Base-by-base conservation (phyloP, 2,888 invertebrate genomes). In the Cryptus viduatorius region DNA sequence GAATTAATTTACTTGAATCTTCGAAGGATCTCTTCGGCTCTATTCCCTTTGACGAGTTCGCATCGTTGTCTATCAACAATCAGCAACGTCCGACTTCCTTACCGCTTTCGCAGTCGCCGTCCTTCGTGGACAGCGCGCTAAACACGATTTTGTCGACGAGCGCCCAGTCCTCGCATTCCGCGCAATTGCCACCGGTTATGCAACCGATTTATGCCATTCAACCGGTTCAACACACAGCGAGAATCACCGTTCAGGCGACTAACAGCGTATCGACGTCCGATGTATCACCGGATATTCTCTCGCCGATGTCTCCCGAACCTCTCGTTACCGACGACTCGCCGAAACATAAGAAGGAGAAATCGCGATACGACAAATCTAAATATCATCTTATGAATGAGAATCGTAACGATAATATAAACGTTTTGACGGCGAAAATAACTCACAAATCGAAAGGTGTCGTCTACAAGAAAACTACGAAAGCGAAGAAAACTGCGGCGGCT, bases 311-410 rank as follows among this genome's bases (percentile, higher is more conserved):
- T 0, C 92, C 92, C 0, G 93, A 93, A 44, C 92, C 91, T 1
- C 79, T 93, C 4, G 92, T 93, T n/a, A 77, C 78, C 4, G 89
- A 90, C 16, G 89, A 91, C 42, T 80, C 90, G 44, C 87, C 90
- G 0, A 93, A 91, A 77, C 88, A 91, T 53, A 94, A 93, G 78
- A 94, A 94, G 86, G 94, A 94, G 16, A 95, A 94, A 86, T 92
- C 93, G 0, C 93, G 93, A 80, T 93, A 93, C 72, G 94, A 94
- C 24, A 95, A 94, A 86, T 94, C 94, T 0, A 95, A 95, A 87
- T 95, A 95, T 88, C 94, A 94, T 69, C 89, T 95, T 56, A 95
- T 95, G 48, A 94, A 94, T 71, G 95, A 95, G 7, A 93, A 94
- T 75, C 91, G 92, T 1, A 92, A 92, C 8, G 94, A 95, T 56